phyloP scores from a whole-genome alignment of 2,888 invertebrate genomes.

The Lobophora halterata region DNA sequence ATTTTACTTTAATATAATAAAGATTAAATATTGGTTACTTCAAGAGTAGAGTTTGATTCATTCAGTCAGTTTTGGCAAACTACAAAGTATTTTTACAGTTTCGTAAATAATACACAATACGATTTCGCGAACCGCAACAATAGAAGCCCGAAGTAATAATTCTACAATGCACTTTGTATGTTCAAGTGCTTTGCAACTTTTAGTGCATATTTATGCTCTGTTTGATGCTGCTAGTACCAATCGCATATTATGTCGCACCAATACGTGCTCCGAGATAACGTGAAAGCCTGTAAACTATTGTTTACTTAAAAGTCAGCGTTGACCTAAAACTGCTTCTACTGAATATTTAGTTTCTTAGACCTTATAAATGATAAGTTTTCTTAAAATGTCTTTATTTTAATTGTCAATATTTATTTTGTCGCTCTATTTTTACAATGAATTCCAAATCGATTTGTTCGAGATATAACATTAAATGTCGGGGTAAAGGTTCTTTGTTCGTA shows the following conservation, averaged over 20 bases:
- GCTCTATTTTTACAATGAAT: constrained; percentile 13
- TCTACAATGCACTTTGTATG: constrained; percentile 34
- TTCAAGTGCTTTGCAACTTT: constrained; percentile 29
- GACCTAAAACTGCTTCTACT: too few relatives aligned
- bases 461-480: constrained; percentile 18
- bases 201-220: constrained; percentile 29
- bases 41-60: too few relatives aligned
- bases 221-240: too few relatives aligned
- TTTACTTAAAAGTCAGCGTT: too few relatives aligned
- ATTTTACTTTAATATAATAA: too few relatives aligned
- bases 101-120: constrained; percentile 44
- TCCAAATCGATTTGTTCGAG: constrained; percentile 17
- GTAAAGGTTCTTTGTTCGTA: constrained; percentile 26
- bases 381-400: too few relatives aligned
- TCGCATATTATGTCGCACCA: constrained; percentile 5
- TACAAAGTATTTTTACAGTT: constrained; percentile 53
- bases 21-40: too few relatives aligned
- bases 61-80: constrained; percentile 50
- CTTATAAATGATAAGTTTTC: too few relatives aligned
- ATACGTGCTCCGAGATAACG: neutral
- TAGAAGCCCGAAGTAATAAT: constrained; percentile 26
- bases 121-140: constrained; percentile 38
- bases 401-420: neutral
- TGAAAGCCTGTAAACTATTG: too few relatives aligned
- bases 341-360: too few relatives aligned